phyloP scores from a whole-genome alignment of 1,140 invertebrate species.

The Drosophila elegans region DNA sequence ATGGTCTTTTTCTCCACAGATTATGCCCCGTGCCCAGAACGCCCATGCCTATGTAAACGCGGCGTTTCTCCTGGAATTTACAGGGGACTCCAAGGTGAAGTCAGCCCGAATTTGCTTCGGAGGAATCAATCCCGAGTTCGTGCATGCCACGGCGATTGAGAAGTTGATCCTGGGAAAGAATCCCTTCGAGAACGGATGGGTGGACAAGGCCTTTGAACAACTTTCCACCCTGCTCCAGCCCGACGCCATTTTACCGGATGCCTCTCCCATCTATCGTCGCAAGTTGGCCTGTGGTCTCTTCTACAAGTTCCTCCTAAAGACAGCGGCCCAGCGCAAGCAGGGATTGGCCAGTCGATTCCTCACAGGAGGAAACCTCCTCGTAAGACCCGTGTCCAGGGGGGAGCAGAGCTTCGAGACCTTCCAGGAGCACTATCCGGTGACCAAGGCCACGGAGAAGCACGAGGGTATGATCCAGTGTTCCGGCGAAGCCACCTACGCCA shows the following conservation, averaged over 20 bases:
- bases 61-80: conserved; percentile 90
- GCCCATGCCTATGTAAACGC: conserved; percentile 93
- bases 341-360: conserved; percentile 71
- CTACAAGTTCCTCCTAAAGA: conserved; percentile 89
- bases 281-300: conserved; percentile 89
- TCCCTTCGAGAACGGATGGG: conserved; percentile 85
- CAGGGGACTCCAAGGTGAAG: conserved; percentile 65
- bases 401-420: conserved; percentile 89
- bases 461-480: conserved; percentile 89
- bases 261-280: conserved; percentile 88
- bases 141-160: conserved; percentile 90
- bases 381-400: conserved; percentile 88
- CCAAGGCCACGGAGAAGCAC: conserved; percentile 89
- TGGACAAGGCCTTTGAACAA: conserved; percentile 86
- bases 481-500: conserved; percentile 89
- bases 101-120: conserved; percentile 87
- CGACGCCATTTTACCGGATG: conserved; percentile 87
- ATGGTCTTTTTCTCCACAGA: conserved; percentile 84
- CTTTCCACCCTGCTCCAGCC: conserved; percentile 88
- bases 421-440: conserved; percentile 89
- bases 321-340: conserved; percentile 81
- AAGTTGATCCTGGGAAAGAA: conserved; percentile 87
- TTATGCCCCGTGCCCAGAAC: conserved; percentile 92
- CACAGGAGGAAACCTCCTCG: conserved; percentile 85
- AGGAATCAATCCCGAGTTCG: conserved; percentile 89